Percentiles rank a stretch among this genome's conserved stretches.
These are phyloP conservation scores for Nothura maculosa DNA, from an alignment of 2,797 vertebrate species.

Conservation along the genomic window DNA sequence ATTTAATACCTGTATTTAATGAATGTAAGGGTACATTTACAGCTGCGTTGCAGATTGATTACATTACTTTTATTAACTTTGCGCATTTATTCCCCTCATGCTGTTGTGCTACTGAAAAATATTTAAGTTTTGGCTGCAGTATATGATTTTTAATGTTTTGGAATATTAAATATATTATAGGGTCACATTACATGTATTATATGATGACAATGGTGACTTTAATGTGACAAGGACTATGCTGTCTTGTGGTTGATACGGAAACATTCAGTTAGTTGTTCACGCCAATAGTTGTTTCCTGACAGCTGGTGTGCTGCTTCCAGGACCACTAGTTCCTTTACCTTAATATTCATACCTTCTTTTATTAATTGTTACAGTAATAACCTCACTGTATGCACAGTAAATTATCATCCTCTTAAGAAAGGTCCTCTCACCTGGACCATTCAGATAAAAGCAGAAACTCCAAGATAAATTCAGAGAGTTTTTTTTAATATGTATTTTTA, in stretches of 20 bases:
- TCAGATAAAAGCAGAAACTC: neutral
- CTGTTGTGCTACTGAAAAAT: neutral
- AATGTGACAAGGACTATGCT: neutral
- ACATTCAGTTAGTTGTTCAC: neutral
- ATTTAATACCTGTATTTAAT: conserved; percentile 14
- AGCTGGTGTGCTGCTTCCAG: neutral
- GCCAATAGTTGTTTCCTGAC: neutral
- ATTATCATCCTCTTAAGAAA: neutral
- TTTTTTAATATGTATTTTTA: neutral
- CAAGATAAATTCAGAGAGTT: neutral
- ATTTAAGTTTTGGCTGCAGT: neutral
- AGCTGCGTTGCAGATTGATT: conserved; percentile 30
- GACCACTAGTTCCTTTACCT: neutral
- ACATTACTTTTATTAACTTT: conserved; percentile 30
- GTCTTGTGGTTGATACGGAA: neutral
- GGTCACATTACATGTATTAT: no score
- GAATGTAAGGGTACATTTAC: conserved; percentile 7
- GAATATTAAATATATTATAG: neutral
- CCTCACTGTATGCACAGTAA: no score
- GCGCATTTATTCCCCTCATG: conserved; percentile 28
- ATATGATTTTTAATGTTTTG: neutral
- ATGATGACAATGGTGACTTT: neutral
- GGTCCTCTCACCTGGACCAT: neutral
- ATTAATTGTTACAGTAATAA: neutral
- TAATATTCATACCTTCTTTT: neutral